A percentile compares a stretch with the other conserved stretches of the same genome.
Conservation (phyloP, 92 coral and sea anemone genomes). For the Isaurus tuberculatus region DNA sequence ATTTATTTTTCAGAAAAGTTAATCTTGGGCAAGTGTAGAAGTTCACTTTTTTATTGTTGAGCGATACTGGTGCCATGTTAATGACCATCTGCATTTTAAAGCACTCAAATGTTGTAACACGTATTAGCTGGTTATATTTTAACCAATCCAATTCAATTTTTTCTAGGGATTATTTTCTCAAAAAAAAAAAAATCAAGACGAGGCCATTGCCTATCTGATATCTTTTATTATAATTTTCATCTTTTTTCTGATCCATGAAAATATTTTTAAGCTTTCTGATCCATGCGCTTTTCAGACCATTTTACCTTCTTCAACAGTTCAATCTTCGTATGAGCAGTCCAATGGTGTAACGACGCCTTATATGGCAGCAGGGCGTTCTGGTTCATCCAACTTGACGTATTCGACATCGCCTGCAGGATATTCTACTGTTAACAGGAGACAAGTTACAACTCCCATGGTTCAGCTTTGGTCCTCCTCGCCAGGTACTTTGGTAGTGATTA, state of each 20-base stretch:
- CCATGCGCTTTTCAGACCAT: not conserved
- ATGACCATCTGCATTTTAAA: too few relatives aligned
- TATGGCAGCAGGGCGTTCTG: conserved; percentile 23
- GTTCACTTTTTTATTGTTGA: too few relatives aligned
- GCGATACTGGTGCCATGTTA: too few relatives aligned
- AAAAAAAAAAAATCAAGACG: too few relatives aligned
- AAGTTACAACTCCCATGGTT: conserved; percentile 4
- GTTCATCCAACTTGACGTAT: not conserved
- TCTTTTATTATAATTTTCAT: too few relatives aligned
- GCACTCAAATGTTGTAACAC: too few relatives aligned
- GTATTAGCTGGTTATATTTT: too few relatives aligned
- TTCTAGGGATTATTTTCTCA: too few relatives aligned
- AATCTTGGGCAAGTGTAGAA: too few relatives aligned
- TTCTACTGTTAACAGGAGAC: conserved; percentile 16
- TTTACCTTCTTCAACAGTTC: conserved; percentile 2
- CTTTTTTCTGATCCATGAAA: not conserved
- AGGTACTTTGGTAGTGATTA: not conserved
- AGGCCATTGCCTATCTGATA: too few relatives aligned
- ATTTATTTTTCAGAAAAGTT: too few relatives aligned
- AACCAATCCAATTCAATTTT: too few relatives aligned
- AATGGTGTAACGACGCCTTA: conserved; percentile 10
- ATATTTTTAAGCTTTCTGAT: not conserved
- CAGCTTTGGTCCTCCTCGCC: conserved; percentile 50
- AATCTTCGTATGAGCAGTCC: conserved; percentile 8
- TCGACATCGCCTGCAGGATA: not conserved